These are phyloP conservation scores for Girardia tigrina DNA, from an alignment of 2,888 invertebrate species.

Conservation along the genomic window DNA sequence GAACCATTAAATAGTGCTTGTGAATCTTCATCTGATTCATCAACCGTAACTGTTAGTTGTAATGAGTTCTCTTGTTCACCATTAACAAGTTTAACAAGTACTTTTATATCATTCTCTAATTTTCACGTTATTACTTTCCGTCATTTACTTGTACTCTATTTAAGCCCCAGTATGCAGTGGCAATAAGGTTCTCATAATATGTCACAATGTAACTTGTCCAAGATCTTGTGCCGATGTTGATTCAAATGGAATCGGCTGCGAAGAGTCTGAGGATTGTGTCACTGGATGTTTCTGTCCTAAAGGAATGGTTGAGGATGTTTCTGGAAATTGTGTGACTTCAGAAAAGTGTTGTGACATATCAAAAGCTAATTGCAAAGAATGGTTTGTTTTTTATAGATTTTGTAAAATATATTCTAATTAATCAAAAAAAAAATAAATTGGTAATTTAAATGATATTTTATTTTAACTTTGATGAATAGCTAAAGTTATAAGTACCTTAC, in stretches of 20 bases:
- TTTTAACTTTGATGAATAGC: no score
- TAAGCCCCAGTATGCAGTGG: background rate
- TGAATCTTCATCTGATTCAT: background rate
- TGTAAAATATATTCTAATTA: no score
- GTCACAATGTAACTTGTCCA: conserved; percentile 28
- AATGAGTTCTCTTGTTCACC: background rate
- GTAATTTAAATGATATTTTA: no score
- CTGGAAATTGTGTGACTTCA: conserved; percentile 58
- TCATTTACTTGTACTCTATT: background rate
- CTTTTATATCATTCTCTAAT: background rate
- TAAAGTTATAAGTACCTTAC: no score
- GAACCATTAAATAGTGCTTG: background rate
- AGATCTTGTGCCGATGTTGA: conserved; percentile 2
- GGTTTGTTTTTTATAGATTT: no score
- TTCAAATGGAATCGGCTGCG: background rate
- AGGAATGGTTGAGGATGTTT: conserved; percentile 57
- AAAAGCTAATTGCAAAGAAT: background rate
- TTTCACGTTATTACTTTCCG: no score
- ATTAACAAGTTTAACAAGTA: background rate
- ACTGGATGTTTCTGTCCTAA: conserved; percentile 39
- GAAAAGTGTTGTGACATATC: conserved; percentile 54
- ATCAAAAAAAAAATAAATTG: no score
- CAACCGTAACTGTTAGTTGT: background rate
- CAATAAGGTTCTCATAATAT: background rate
- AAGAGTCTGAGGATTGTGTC: conserved; percentile 1